Conservation (phyloP, 2,797 vertebrate genomes). For the Manis crassicaudata region DNA sequence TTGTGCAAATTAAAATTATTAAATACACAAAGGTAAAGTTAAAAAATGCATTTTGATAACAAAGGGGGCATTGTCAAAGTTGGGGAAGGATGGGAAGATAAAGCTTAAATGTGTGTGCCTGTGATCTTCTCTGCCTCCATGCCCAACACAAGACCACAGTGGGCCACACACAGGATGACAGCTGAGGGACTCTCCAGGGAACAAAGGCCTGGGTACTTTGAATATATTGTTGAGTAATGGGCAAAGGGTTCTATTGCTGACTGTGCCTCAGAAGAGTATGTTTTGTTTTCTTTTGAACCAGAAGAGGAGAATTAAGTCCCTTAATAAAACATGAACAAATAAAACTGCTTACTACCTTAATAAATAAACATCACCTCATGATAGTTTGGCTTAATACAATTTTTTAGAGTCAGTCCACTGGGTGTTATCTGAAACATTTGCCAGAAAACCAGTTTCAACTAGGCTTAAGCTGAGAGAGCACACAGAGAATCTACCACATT, state of each 20-base stretch:
- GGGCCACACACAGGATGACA: too few relatives aligned
- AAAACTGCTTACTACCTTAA: slow-evolving; percentile 35
- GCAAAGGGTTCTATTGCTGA: background rate
- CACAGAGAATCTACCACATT: background rate
- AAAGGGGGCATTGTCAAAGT: background rate
- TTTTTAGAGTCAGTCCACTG: slow-evolving; percentile 67
- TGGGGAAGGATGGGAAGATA: background rate
- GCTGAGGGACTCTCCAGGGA: background rate
- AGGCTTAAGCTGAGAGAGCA: background rate
- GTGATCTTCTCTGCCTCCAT: background rate
- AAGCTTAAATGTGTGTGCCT: background rate
- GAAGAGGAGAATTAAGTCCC: slow-evolving; percentile 20
- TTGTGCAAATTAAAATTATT: slow-evolving; percentile 11
- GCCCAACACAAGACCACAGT: background rate
- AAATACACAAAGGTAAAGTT: background rate
- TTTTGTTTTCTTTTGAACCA: slow-evolving; percentile 19
- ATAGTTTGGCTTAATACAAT: slow-evolving; percentile 74
- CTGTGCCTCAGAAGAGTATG: background rate
- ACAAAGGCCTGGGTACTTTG: background rate
- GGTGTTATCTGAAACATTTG: slow-evolving; percentile 74
- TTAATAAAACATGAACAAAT: slow-evolving; percentile 33
- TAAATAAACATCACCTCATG: slow-evolving; percentile 57
- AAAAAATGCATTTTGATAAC: background rate
- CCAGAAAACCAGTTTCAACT: slow-evolving; percentile 41
- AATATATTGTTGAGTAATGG: slow-evolving; percentile 24